Conservation (phyloP, 2,888 invertebrate species). For the Leucophenga maculata region DNA sequence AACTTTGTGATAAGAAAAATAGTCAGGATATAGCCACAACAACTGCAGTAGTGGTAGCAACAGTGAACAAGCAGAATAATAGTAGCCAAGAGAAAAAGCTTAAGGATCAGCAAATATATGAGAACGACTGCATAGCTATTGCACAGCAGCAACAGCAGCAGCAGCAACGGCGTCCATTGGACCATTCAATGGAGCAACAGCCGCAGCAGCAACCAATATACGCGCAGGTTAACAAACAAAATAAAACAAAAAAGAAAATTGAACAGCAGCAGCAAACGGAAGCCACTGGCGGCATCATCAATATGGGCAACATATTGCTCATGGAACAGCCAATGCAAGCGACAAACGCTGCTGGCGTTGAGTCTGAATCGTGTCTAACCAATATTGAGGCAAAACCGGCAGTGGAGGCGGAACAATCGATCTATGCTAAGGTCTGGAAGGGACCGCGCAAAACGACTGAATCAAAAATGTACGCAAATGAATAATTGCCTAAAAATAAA, state of each 20-base stretch:
- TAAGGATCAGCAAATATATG: conserved; percentile 59
- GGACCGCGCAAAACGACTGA: conserved; percentile 72
- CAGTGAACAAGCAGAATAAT: conserved; percentile 5
- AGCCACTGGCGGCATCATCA: not conserved
- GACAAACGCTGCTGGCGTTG: not conserved
- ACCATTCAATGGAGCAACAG: conserved; percentile 14
- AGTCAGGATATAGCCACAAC: conserved; percentile 23
- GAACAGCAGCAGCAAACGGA: conserved; percentile 41
- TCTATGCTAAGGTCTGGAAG: conserved; percentile 73
- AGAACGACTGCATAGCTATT: conserved; percentile 65
- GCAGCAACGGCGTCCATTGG: conserved; percentile 33
- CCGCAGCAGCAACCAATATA: conserved; percentile 64
- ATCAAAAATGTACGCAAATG: conserved; percentile 70
- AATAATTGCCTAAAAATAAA: not conserved
- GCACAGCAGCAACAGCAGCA: conserved; percentile 46
- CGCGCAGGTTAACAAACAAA: conserved; percentile 72
- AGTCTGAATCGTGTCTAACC: conserved; percentile 35
- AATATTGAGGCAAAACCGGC: conserved; percentile 41
- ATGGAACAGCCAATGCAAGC: conserved; percentile 3
- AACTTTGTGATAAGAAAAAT: conserved; percentile 34
- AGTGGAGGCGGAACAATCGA: conserved; percentile 61
- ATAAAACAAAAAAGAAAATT: conserved; percentile 71
- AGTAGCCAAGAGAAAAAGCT: conserved; percentile 14
- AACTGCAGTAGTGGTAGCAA: conserved; percentile 37
- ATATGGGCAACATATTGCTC: conserved; percentile 42